phyloP scores from a whole-genome alignment of 1,140 invertebrate genomes.

The Lordiphosa collinella region DNA sequence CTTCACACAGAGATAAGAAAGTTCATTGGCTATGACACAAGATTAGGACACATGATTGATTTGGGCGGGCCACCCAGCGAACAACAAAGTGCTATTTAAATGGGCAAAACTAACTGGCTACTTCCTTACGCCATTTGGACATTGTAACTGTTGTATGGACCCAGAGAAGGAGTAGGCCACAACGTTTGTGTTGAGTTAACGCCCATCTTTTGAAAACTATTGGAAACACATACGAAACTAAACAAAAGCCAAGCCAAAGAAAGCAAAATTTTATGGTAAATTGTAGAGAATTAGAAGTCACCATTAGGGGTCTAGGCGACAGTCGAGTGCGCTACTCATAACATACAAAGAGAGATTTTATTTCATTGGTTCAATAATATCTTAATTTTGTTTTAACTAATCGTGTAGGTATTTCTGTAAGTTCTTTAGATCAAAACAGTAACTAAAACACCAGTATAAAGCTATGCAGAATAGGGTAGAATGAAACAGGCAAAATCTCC shows the following conservation, averaged over 20 bases:
- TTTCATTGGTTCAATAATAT: no score
- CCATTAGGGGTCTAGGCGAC: background rate
- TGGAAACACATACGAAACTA: conserved; percentile 31
- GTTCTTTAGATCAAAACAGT: no score
- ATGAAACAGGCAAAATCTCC: no score
- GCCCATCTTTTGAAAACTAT: conserved; percentile 42
- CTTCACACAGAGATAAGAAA: no score
- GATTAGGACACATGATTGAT: conserved; percentile 1
- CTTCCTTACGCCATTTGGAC: conserved; percentile 62
- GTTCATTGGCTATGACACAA: background rate
- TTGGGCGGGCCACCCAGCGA: conserved; percentile 32
- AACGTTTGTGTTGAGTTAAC: conserved; percentile 47
- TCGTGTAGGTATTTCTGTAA: no score
- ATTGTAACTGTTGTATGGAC: conserved; percentile 24
- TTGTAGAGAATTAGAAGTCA: conserved; percentile 3
- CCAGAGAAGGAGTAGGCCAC: conserved; percentile 24
- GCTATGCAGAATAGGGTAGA: no score
- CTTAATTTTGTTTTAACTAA: no score
- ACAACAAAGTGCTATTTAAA: conserved; percentile 54
- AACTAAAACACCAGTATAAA: no score
- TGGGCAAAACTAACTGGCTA: conserved; percentile 68
- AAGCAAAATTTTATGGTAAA: conserved; percentile 59
- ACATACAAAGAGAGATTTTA: no score
- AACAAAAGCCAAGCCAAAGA: conserved; percentile 10
- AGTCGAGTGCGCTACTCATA: no score